Evolutionary conservation across 2,888 invertebrate species (phyloP), one percentile per base, ranked within the genome.

Genomic region (Rotaria magnacalcarata): DNA sequence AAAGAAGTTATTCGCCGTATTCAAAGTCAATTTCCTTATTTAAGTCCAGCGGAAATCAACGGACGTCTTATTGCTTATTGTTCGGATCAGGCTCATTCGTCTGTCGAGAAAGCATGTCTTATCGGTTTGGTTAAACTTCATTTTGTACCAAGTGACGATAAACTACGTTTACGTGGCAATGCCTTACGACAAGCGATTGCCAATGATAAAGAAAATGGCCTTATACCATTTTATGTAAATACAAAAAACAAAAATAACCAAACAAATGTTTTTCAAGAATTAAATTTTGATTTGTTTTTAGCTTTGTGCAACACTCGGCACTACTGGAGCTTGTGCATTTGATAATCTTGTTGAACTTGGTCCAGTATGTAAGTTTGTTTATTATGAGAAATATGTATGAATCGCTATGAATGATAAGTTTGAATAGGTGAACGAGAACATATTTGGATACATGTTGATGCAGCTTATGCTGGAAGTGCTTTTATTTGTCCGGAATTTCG

Each of bases 401-500:
- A 24, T 11, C 47, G 3, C 5, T 34, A n/a, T 27, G 10, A 10
- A 47, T 43, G 10, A 7, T 19, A 24, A 19, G 5, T 47, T 24
- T 47, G 8, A 8, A 10, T 47, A 80, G 80, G 80, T 80, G 93
- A 93, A 87, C 93, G 93, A 86, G 95, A 96, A 90, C 94, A 94
- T 2, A 92, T 97, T 19, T 99, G 98, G 97, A 92, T 98, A 84
- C 99, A 99, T 90, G 94, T 96, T 21, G 99, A 99, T 89, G 97
- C 98, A 0, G 99, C 99, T 0, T 99, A 99, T 89, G 98, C 99
- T 0, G 98, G 98, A 84, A 89, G 95, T 88, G 95, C 96, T 0
- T 97, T 97, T 90, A 93, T 98, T 84, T 99, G 98, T 90, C 97
- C 97, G 0, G 98, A 99, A 91, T 97, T 94, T 91, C 94, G 97